phyloP scores from a whole-genome alignment of 2,888 invertebrate species.

The Macrophya annulata region DNA sequence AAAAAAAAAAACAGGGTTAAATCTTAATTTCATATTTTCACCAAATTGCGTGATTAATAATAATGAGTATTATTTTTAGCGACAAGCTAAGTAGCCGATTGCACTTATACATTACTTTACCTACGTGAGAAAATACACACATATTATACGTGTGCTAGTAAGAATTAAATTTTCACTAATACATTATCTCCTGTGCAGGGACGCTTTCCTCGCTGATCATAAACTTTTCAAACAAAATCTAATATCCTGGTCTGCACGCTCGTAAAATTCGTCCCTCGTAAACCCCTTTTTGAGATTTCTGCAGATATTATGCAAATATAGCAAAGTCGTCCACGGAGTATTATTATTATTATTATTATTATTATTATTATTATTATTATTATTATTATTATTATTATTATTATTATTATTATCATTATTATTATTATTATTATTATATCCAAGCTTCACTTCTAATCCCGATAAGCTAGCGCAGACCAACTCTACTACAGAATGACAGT shows the following conservation, averaged over 20 bases:
- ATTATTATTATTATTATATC: conserved; percentile 36
- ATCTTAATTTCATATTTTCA: neutral
- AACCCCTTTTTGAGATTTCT: conserved; percentile 44
- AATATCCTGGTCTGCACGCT: conserved; percentile 27
- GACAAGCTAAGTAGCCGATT: neutral
- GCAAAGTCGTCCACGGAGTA: conserved; percentile 10
- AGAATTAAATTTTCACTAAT: conserved; percentile 20
- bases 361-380: neutral
- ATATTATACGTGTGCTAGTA: neutral
- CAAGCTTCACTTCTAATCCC: neutral
- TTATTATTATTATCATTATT: too few species aligned
- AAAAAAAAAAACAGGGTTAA: neutral
- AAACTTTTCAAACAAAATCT: conserved; percentile 41
- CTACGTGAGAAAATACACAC: neutral
- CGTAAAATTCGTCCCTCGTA: conserved; percentile 42
- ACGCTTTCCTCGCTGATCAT: neutral
- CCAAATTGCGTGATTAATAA: neutral
- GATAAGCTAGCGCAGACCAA: neutral
- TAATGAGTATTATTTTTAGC: neutral
- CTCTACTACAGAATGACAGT: conserved; percentile 17
- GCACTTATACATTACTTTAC: neutral
- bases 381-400: conserved; percentile 8
- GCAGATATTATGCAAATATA: conserved; percentile 44
- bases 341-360: conserved; percentile 29
- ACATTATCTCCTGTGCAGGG: neutral